phyloP scores from a whole-genome alignment of 2,888 invertebrate species.

The Stenurella melanura region DNA sequence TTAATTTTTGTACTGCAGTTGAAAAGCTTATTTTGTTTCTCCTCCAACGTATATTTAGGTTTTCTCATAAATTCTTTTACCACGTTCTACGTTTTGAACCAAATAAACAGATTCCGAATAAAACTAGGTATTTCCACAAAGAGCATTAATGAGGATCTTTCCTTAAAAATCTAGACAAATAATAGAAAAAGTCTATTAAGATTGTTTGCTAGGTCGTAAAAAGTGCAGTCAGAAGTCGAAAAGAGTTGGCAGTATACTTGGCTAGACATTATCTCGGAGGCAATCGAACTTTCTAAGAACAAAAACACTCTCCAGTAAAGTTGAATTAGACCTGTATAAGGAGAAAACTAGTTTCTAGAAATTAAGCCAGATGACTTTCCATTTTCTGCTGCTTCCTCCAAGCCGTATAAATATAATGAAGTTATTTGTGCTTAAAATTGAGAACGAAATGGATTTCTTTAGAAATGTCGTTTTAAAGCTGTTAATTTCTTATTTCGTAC shows the following conservation, averaged over 20 bases:
- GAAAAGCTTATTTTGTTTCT: too few species aligned
- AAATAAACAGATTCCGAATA: background rate
- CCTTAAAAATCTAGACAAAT: slow-evolving; percentile 28
- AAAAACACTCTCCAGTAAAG: slow-evolving; percentile 56
- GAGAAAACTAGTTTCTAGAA: slow-evolving; percentile 52
- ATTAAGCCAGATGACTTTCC: slow-evolving; percentile 59
- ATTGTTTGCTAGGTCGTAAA: slow-evolving; percentile 46
- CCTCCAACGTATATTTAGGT: background rate
- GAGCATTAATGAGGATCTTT: slow-evolving; percentile 5
- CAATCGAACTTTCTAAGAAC: slow-evolving; percentile 61
- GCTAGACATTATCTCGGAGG: slow-evolving; percentile 60
- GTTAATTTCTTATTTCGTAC: background rate
- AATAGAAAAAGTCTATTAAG: slow-evolving; percentile 41
- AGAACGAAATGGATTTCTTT: slow-evolving; percentile 28
- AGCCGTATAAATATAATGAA: slow-evolving; percentile 45
- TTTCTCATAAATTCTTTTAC: background rate
- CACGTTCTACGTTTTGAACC: background rate
- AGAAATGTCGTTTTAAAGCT: slow-evolving; percentile 28
- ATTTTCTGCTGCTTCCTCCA: slow-evolving; percentile 51
- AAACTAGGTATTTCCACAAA: slow-evolving; percentile 6
- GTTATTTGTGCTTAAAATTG: slow-evolving; percentile 46
- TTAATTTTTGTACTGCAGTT: too few species aligned
- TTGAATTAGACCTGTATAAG: slow-evolving; percentile 56
- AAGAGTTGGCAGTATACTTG: slow-evolving; percentile 57
- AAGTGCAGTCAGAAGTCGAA: slow-evolving; percentile 49